phyloP scores from a whole-genome alignment of 2,113 vertebrate genomes.

The Rhinolophus ferrumequinum region DNA sequence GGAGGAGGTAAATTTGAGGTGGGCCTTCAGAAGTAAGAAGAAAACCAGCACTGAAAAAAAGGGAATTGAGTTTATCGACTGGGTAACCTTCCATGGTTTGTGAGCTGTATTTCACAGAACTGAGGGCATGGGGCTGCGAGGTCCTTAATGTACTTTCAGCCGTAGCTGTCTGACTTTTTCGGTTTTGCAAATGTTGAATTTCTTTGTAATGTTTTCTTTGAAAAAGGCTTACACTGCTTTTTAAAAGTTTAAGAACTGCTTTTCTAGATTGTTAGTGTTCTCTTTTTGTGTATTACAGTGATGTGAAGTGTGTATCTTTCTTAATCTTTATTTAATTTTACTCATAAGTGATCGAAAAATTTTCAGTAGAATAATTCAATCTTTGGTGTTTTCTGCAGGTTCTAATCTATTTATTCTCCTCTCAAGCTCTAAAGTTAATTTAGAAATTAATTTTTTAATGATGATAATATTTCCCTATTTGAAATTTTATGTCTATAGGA shows the following conservation, averaged over 20 bases:
- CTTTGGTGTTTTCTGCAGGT: conserved; percentile 30
- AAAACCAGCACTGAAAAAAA: conserved; percentile 7
- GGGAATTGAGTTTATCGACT: background rate
- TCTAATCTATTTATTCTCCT: conserved; percentile 6
- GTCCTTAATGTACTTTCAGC: background rate
- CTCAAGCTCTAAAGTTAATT: background rate
- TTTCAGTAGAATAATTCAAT: conserved; percentile 11
- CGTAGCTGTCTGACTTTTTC: background rate
- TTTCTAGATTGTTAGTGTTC: background rate
- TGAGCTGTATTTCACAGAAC: background rate
- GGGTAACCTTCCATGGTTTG: background rate
- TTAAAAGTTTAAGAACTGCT: background rate
- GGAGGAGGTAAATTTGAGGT: background rate
- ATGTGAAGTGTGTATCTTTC: background rate
- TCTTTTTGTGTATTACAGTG: background rate
- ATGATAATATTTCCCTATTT: background rate
- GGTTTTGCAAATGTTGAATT: background rate
- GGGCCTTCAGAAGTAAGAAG: background rate
- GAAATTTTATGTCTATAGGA: conserved; percentile 21
- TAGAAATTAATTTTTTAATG: conserved; percentile 25
- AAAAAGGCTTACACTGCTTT: conserved; percentile 3
- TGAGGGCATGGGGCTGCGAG: background rate
- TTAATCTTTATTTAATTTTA: conserved; percentile 47
- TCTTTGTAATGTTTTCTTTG: conserved; percentile 16
- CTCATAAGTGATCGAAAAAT: background rate